Percentiles rank a stretch among this genome's conserved stretches.
These are phyloP conservation scores for Chaenodraco wilsoni DNA, from an alignment of 2,797 vertebrate species.

Conservation along the genomic window DNA sequence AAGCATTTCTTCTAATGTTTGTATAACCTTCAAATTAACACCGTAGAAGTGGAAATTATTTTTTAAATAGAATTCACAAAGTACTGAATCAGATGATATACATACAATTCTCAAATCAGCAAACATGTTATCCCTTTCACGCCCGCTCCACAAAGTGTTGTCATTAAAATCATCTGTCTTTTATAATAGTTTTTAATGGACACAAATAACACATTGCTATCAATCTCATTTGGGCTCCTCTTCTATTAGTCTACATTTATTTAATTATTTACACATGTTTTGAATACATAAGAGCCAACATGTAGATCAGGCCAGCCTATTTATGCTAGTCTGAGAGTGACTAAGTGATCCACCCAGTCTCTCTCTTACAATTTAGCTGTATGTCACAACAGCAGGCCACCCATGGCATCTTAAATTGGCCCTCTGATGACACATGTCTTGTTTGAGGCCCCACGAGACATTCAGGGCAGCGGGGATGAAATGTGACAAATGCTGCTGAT, in stretches of 20 bases:
- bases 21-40: constrained; percentile 3
- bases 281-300: constrained; percentile 26
- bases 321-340: constrained; percentile 34
- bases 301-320: constrained; percentile 29
- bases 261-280: constrained; percentile 8
- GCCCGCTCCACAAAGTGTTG: neutral
- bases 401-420: constrained; percentile 75
- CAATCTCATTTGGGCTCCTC: constrained; percentile 17
- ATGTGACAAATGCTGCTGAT: constrained; percentile 76
- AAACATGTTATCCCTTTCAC: neutral
- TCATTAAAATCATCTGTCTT: neutral
- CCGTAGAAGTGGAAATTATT: neutral
- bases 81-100: neutral
- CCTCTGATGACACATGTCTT: constrained; percentile 78
- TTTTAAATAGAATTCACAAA: neutral
- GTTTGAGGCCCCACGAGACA: constrained; percentile 65
- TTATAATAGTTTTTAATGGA: neutral
- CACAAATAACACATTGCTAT: neutral
- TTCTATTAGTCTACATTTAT: constrained; percentile 1
- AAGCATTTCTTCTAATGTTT: neutral
- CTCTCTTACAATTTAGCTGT: constrained; percentile 67
- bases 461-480: constrained; percentile 67
- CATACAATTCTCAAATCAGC: constrained; percentile 5
- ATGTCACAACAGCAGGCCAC: constrained; percentile 78
- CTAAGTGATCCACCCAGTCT: constrained; percentile 52